These are phyloP conservation scores for Hetaerina americana DNA, from an alignment of 1,140 invertebrate species.

Conservation along the genomic window DNA sequence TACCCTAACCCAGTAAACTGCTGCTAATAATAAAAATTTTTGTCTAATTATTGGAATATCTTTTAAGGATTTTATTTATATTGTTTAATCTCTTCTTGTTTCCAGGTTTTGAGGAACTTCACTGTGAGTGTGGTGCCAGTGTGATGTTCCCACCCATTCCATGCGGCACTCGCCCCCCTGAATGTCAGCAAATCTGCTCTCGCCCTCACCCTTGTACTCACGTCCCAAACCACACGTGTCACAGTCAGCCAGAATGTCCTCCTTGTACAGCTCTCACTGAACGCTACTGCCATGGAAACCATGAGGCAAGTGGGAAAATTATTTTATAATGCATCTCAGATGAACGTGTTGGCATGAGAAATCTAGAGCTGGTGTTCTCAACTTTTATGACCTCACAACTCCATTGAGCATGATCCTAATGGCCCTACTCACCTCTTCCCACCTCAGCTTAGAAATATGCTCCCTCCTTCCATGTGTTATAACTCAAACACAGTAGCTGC, in stretches of 20 bases:
- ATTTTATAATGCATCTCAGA: too few relatives aligned
- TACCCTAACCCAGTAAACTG: too few relatives aligned
- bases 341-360: too few relatives aligned
- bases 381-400: too few relatives aligned
- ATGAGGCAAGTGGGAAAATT: constrained; percentile 46
- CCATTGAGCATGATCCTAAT: too few relatives aligned
- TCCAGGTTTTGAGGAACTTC: constrained; percentile 75
- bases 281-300: constrained; percentile 77
- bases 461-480: too few relatives aligned
- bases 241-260: constrained; percentile 65
- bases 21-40: too few relatives aligned
- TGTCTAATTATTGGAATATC: too few relatives aligned
- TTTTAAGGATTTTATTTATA: not conserved
- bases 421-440: too few relatives aligned
- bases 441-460: too few relatives aligned
- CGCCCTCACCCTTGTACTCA: constrained; percentile 69
- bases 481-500: too few relatives aligned
- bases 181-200: constrained; percentile 62
- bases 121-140: constrained; percentile 77
- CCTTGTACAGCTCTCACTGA: constrained; percentile 82
- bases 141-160: constrained; percentile 80
- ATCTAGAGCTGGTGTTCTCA: too few relatives aligned
- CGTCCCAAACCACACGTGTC: constrained; percentile 62
- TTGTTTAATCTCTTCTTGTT: constrained; percentile 8
- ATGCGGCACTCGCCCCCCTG: constrained; percentile 74